A percentile compares a stretch with the other conserved stretches of the same genome.
phyloP scores from a whole-genome alignment of 2,888 invertebrate genomes.

The Cryptops parisi region DNA sequence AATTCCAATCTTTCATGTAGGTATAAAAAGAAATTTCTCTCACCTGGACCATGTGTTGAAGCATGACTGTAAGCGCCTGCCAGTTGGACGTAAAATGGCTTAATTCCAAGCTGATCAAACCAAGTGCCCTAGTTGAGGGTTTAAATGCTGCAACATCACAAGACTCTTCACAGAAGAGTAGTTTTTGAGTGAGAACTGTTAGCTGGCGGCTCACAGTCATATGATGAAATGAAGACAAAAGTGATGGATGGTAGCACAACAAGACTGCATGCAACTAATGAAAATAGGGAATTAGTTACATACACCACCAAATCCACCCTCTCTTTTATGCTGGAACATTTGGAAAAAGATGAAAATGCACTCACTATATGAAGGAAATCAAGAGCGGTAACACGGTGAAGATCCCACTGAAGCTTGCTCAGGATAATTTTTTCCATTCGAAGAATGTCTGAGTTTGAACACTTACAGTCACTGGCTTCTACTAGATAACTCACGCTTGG shows the following conservation, averaged over 20 bases:
- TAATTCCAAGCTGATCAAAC: slow-evolving; percentile 56
- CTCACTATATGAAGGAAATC: slow-evolving; percentile 31
- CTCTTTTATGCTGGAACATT: no score
- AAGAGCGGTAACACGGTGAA: slow-evolving; percentile 23
- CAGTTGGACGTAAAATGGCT: slow-evolving; percentile 10
- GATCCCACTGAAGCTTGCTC: slow-evolving; percentile 46
- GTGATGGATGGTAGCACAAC: slow-evolving; percentile 2
- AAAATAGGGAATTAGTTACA: background rate
- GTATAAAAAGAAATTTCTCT: background rate
- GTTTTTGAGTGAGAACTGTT: slow-evolving; percentile 31
- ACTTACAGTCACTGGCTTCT: slow-evolving; percentile 47
- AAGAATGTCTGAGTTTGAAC: slow-evolving; percentile 65
- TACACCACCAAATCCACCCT: no score
- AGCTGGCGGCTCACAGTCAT: slow-evolving; percentile 26
- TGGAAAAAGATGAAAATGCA: slow-evolving; percentile 11
- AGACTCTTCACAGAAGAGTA: slow-evolving; percentile 62
- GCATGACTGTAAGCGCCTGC: slow-evolving; percentile 11
- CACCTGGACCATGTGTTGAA: slow-evolving; percentile 16
- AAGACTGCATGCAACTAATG: slow-evolving; percentile 14
- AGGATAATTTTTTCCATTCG: slow-evolving; percentile 73
- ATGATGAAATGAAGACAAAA: slow-evolving; percentile 5
- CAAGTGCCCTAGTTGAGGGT: slow-evolving; percentile 60
- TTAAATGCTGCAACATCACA: slow-evolving; percentile 56
- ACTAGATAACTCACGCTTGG: slow-evolving; percentile 31
- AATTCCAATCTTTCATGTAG: no score